A percentile compares a stretch with the other conserved stretches of the same genome.
phyloP scores from a whole-genome alignment of 2,113 vertebrate species.

The Chelonoidis abingdonii region DNA sequence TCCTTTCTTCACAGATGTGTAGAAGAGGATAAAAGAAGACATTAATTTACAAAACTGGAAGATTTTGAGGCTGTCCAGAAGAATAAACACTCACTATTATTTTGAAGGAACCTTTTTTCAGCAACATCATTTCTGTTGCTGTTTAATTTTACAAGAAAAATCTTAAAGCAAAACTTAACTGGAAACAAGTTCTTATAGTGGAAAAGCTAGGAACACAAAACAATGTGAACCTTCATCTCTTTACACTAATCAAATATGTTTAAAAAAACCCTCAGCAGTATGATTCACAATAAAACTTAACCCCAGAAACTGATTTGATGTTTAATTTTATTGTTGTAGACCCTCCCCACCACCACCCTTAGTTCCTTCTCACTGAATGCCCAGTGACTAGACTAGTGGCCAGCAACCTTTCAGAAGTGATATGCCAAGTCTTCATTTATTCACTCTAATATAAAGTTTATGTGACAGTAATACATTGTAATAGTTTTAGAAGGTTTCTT shows the following conservation, averaged over 20 bases:
- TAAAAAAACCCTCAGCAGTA: not conserved
- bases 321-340: not conserved
- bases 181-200: not conserved
- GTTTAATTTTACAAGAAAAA: not conserved
- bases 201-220: not conserved
- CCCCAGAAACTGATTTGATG: not conserved
- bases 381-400: not conserved
- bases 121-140: not conserved
- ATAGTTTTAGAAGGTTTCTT: too few relatives aligned
- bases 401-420: too few relatives aligned
- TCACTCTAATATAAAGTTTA: too few relatives aligned
- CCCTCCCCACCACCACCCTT: not conserved
- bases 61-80: not conserved
- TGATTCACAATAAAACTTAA: not conserved
- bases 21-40: not conserved
- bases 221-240: not conserved
- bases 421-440: too few relatives aligned
- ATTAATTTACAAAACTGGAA: not conserved
- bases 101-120: not conserved
- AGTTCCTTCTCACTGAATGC: not conserved
- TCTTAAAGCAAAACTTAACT: not conserved
- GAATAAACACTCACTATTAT: not conserved
- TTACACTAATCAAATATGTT: not conserved
- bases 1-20: not conserved
- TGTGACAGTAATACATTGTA: too few relatives aligned